Base-by-base conservation (phyloP, 2,113 vertebrate genomes). In the western clawed frog (Xenopus tropicalis) region DNA sequence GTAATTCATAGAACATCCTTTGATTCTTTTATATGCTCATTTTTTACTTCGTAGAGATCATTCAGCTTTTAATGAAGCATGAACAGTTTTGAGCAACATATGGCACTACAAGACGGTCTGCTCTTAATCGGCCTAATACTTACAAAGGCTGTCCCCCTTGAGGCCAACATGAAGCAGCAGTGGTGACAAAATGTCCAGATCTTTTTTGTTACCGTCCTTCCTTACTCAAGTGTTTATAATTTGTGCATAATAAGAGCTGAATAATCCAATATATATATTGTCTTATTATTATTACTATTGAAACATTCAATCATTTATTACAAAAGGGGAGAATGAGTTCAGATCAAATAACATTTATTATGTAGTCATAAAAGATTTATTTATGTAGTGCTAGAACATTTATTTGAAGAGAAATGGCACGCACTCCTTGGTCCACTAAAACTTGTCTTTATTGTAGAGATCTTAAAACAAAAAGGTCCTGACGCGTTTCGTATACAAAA, bases 41-140 rank as follows among this genome's bases (percentile, higher is more conserved):
- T 59, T 73, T 67, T 74, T 37, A 74, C 72, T 74, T 74, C 48
- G 17, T 64, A 67, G 72, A 74, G 56, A 74, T 61, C 54, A 51
- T 23, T 57, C 51, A 22, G 23, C 25, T 52, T 63, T 59, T 57
- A 71, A 19, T 20, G 62, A 52, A 67, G 63, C 62, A 67, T 66
- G 66, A 74, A 59, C 24, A 46, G 64, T 66, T 67, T 67, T 58
- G 64, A 67, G 67, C 37, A 74, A 67, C 63, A 74, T 67, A 67
- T 74, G 64, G 63, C 43, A 16, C 37, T 20, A 64, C 72, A 67
- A 74, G 66, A 59, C 20, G 67, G 52, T 24, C 23, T 44, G 14
- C 46, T 61, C 64, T 59, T 67, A 74, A 67, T 66, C 25, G 48
- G 70, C 61, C 51, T 42, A 61, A 72, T 56, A 56, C 37, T 64